Base-by-base conservation (phyloP, 2,797 vertebrate species). In the Acanthurus tractus region DNA sequence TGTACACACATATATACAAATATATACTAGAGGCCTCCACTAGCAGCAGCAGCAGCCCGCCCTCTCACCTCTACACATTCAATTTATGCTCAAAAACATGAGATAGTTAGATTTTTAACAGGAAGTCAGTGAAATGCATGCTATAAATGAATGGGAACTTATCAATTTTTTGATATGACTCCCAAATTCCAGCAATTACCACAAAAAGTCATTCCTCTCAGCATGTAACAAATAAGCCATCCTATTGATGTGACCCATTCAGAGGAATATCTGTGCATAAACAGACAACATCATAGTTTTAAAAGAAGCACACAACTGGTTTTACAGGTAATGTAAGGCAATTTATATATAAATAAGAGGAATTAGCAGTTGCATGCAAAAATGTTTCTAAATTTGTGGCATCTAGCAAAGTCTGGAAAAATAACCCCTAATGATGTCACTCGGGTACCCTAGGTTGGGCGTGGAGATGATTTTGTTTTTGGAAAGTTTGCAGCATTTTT, bases 61-160 rank as follows among this genome's bases (percentile, higher is more conserved):
- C 13, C 17, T 23, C 17, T 63, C 70, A 73, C 56, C 38, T 29
- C 25, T 25, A 29, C 8, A 56, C 20, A 46, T 56, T 70, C 18
- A 40, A 50, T 58, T 20, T 14, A 11, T 22, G 25, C 57, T 4
- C 10, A 61, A 20, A 77, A 34, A 54, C 40, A 17, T 17, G 14
- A 48, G 20, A 23, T 49, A 6, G 54, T 38, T 25, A 40, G 29
- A 23, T 22, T 1, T 3, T 29, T 12, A 70, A 38, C 14, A 52
- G 13, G 38, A 63, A 38, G 38, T 29, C 12, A 57, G 36, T 42
- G 25, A 25, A 25, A 38, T 15, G 13, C 17, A 44, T 5, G 9
- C 6, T 22, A 8, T 18, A n/a, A n/a, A n/a, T n/a, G n/a, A n/a
- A n/a, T 29, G 25, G 25, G 25, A 25, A 25, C 25, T 25, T 25